Conservation (phyloP, 1,140 invertebrate genomes). For the Euschistus heros region DNA sequence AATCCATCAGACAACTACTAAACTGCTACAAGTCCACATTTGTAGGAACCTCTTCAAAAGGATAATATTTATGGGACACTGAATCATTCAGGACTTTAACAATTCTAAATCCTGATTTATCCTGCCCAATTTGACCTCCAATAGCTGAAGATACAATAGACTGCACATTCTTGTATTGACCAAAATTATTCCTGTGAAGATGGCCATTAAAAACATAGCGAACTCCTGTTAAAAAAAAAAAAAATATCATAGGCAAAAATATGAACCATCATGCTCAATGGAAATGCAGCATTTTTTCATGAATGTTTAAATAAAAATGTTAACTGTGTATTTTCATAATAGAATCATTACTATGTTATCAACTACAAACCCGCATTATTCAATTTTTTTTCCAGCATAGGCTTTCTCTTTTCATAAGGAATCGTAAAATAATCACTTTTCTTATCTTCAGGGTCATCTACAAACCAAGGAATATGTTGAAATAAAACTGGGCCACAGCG, state of each 20-base stretch:
- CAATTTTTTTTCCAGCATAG: slow-evolving; percentile 40
- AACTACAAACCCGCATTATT: slow-evolving; percentile 33
- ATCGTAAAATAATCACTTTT: slow-evolving; percentile 40
- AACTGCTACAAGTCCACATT: neutral
- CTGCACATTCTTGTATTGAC: slow-evolving; percentile 39
- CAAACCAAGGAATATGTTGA: slow-evolving; percentile 47
- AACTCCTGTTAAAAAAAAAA: slow-evolving; percentile 35
- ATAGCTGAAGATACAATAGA: slow-evolving; percentile 44
- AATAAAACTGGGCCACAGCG: slow-evolving; percentile 37
- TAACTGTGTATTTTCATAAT: too few relatives aligned
- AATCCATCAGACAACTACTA: too few relatives aligned
- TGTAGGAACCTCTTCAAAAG: slow-evolving; percentile 10
- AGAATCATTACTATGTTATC: too few relatives aligned
- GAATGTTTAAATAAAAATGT: too few relatives aligned
- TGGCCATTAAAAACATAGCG: slow-evolving; percentile 45
- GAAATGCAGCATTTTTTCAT: too few relatives aligned
- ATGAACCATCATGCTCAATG: too few relatives aligned
- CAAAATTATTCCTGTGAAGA: slow-evolving; percentile 44
- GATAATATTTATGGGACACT: slow-evolving; percentile 17
- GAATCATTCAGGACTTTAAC: slow-evolving; percentile 30
- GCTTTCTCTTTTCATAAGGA: slow-evolving; percentile 31
- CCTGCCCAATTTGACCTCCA: slow-evolving; percentile 39
- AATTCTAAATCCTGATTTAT: slow-evolving; percentile 39
- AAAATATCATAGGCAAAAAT: too few relatives aligned
- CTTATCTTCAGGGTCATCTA: slow-evolving; percentile 36